Conservation (phyloP, 2,888 invertebrate genomes). For the Apodemia duryi region DNA sequence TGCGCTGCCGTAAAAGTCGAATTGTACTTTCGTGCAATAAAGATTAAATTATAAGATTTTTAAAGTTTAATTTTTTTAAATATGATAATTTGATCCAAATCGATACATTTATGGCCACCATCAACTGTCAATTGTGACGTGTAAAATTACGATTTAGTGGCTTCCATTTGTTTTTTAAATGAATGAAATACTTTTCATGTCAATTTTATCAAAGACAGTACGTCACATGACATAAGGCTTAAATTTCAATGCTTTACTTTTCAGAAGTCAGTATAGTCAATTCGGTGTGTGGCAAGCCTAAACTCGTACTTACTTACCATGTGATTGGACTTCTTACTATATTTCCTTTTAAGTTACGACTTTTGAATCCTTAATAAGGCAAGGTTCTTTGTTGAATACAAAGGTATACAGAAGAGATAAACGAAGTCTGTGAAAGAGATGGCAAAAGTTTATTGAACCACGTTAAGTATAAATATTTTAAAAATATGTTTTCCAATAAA, state of each 20-base stretch:
- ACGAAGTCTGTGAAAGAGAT: constrained; percentile 36
- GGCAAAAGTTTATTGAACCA: constrained; percentile 7
- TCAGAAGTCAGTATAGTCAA: constrained; percentile 22
- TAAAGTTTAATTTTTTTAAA: too few relatives aligned
- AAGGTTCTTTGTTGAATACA: constrained; percentile 67
- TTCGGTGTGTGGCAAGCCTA: not conserved
- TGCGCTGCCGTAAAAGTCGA: too few relatives aligned
- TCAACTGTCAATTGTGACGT: not conserved
- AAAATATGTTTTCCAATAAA: not conserved
- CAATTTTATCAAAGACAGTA: not conserved
- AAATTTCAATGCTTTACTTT: not conserved
- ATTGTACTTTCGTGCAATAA: too few relatives aligned
- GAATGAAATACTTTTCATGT: not conserved
- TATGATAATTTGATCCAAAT: too few relatives aligned
- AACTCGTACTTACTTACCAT: constrained; percentile 7
- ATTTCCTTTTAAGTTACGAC: constrained; percentile 73
- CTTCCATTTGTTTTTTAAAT: not conserved
- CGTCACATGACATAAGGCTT: not conserved
- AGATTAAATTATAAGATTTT: too few relatives aligned
- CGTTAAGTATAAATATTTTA: not conserved
- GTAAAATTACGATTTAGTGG: not conserved
- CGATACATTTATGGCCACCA: not conserved
- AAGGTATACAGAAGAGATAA: constrained; percentile 60
- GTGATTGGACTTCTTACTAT: constrained; percentile 51
- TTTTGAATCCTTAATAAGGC: constrained; percentile 73